A percentile compares a stretch with the other conserved stretches of the same genome.
phyloP scores from a whole-genome alignment of 1,140 invertebrate genomes.

The Anoplophora glabripennis region DNA sequence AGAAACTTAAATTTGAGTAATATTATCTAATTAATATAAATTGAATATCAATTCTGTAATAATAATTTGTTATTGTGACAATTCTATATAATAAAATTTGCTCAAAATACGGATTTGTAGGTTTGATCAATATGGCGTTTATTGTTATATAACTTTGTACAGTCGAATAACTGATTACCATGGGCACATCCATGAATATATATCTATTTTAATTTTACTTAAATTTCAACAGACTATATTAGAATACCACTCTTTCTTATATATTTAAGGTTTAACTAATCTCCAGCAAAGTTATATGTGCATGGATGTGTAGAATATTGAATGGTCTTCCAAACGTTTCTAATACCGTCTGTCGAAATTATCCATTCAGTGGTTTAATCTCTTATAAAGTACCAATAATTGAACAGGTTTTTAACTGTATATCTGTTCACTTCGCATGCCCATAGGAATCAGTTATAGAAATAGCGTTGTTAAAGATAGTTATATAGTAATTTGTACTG shows the following conservation, averaged over 20 bases:
- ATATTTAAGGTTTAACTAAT: conserved; percentile 19
- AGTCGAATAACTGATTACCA: conserved; percentile 27
- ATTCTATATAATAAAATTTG: conserved; percentile 17
- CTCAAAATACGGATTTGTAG: conserved; percentile 28
- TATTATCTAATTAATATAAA: neutral
- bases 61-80: too few relatives aligned
- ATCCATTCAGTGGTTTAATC: too few relatives aligned
- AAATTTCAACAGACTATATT: conserved; percentile 25
- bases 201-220: too few relatives aligned
- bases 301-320: conserved; percentile 24
- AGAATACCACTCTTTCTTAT: conserved; percentile 21
- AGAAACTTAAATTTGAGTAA: neutral
- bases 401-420: too few relatives aligned
- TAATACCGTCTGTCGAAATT: too few relatives aligned
- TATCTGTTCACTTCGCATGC: too few relatives aligned
- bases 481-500: conserved; percentile 37
- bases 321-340: conserved; percentile 3
- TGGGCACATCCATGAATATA: conserved; percentile 26
- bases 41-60: too few relatives aligned
- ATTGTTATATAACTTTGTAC: conserved; percentile 31
- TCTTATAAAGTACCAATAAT: too few relatives aligned
- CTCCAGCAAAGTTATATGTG: conserved; percentile 16
- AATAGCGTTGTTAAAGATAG: neutral
- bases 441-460: neutral
- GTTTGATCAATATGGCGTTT: conserved; percentile 25